phyloP scores from a whole-genome alignment of 2,113 vertebrate species.

The Microcebus jonahi region DNA sequence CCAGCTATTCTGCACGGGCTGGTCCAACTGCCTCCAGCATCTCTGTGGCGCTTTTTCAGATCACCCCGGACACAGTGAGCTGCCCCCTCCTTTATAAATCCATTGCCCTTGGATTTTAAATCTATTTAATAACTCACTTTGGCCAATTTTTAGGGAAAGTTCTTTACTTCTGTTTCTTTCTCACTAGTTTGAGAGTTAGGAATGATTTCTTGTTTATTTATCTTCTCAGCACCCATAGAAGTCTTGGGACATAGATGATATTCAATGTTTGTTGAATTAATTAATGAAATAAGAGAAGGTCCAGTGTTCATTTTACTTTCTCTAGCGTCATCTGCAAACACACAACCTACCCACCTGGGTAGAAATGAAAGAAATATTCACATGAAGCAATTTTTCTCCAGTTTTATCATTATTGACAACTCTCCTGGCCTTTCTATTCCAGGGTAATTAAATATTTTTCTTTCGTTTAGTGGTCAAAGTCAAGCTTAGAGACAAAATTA shows the following conservation, averaged over 20 bases:
- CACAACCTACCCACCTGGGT: neutral
- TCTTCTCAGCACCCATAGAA: neutral
- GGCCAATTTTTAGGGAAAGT: neutral
- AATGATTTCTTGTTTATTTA: neutral
- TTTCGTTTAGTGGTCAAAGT: neutral
- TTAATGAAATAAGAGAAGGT: neutral
- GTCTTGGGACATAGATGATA: neutral
- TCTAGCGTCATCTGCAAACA: neutral
- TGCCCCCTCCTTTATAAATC: neutral
- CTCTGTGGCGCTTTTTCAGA: too few relatives aligned
- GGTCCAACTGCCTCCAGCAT: accelerated
- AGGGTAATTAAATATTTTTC: neutral
- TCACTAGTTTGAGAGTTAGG: neutral
- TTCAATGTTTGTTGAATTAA: neutral
- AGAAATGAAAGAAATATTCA: neutral
- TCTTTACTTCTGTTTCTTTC: neutral
- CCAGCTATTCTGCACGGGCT: neutral
- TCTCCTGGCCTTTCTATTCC: neutral
- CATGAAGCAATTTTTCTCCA: neutral
- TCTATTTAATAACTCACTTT: neutral
- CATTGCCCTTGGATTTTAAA: neutral
- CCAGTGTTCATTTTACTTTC: neutral
- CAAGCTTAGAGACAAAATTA: neutral
- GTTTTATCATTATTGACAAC: neutral
- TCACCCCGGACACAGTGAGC: too few relatives aligned